These are phyloP conservation scores for Eunapius fragilis DNA, from an alignment of 37 sponge, comb jelly and placozoan genomes.

Conservation along the genomic window DNA sequence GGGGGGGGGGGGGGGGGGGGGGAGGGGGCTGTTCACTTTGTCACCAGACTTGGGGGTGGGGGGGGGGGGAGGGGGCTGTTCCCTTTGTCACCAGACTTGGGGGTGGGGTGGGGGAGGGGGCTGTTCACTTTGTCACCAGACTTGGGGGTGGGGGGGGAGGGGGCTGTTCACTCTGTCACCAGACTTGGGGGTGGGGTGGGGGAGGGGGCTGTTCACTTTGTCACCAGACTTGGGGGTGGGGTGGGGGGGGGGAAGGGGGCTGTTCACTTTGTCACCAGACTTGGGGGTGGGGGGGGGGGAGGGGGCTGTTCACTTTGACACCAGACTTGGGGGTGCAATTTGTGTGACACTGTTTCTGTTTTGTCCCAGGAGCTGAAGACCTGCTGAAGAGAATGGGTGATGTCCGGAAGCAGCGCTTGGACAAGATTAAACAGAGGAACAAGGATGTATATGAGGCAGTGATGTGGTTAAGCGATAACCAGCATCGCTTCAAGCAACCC, in stretches of 20 bases:
- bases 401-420: slow-evolving; percentile 67
- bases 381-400: slow-evolving; percentile 72
- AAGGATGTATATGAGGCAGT: slow-evolving; percentile 75
- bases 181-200: too few relatives aligned
- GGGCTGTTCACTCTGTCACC: background rate
- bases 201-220: background rate
- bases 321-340: background rate
- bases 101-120: too few relatives aligned
- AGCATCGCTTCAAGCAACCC: slow-evolving; percentile 71
- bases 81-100: background rate
- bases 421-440: slow-evolving; percentile 56
- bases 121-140: background rate
- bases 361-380: slow-evolving; percentile 40
- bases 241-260: background rate
- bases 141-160: too few relatives aligned
- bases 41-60: too few relatives aligned
- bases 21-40: background rate
- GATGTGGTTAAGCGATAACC: slow-evolving; percentile 88
- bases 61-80: background rate
- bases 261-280: background rate
- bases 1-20: too few relatives aligned
- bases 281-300: too few relatives aligned
- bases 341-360: background rate
- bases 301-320: background rate
- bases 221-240: too few relatives aligned